Evolutionary conservation across 2,797 vertebrate species (phyloP).

Genomic region (Buceros bicornis): DNA sequence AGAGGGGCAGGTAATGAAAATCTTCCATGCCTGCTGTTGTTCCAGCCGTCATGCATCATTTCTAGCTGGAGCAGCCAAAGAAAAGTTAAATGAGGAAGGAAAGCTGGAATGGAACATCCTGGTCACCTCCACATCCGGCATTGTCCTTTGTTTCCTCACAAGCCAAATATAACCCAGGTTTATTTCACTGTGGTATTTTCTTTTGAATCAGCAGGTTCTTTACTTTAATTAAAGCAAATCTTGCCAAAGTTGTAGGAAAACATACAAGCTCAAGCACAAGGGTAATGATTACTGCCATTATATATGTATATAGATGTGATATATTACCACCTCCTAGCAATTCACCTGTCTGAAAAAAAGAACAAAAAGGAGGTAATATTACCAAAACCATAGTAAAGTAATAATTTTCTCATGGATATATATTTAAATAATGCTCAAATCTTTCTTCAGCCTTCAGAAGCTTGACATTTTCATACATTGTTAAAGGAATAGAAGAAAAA

Average conservation of each 20-base stretch:
- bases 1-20: not conserved
- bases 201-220: not conserved
- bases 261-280: not conserved
- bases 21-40: not conserved
- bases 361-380: not conserved
- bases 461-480: not conserved
- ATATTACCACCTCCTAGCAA: not conserved
- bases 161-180: constrained; percentile 47
- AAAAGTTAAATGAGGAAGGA: constrained; percentile 66
- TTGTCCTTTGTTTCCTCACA: constrained; percentile 13
- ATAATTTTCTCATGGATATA: not conserved
- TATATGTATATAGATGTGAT: not conserved
- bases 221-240: not conserved
- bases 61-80: constrained; percentile 19
- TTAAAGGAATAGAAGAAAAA: not conserved
- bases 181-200: constrained; percentile 26
- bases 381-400: not conserved
- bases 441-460: not conserved
- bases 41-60: not conserved
- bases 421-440: not conserved
- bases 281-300: not conserved
- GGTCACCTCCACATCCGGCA: constrained; percentile 47
- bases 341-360: not conserved
- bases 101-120: constrained; percentile 64
- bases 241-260: not conserved